Evolutionary conservation across 2,888 invertebrate genomes (phyloP), one percentile per base, ranked within the genome.

Genomic region (Lasioglossum figueresi): DNA sequence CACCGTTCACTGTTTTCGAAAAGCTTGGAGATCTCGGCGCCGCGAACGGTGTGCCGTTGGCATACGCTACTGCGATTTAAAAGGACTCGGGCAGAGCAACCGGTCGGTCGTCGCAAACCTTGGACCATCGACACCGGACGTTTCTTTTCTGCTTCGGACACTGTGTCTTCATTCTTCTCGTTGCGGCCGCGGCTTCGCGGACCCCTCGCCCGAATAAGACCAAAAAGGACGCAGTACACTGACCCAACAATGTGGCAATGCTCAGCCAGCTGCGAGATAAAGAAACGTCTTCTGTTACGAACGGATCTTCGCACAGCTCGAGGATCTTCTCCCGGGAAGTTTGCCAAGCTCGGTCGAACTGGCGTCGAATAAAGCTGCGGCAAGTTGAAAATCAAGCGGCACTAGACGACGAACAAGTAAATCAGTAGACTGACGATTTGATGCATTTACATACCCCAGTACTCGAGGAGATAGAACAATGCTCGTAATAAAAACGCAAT

Each of bases 41-140:
- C 52, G 2, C 52, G 23, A 45, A 16, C 52, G 0, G 23, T 23
- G 56, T n/a, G 56, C n/a, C 56, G 56, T 12, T n/a, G 12, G 83
- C 88, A 59, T 82, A 85, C 89, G 88, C 90, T 90, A 89, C 66
- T 19, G 84, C 89, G 90, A 91, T 91, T 91, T 91, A 91, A 91
- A 90, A 91, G 90, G 90, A 88, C 88, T 90, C 83, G 86, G 88
- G 86, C 82, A 86, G 88, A 88, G 88, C 86, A 91, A 91, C 91
- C 91, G 91, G 91, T 91, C n/a, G 82, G 89, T 88, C 89, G 87
- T 88, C 82, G 90, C 89, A 91, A 91, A 91, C 91, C 91, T 89
- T 89, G 90, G 76, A 72, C 87, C 88, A 89, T 90, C 90, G 90
- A 88, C 86, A 90, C 91, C 85, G 84, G 56, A 86, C 89, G 88